Conservation (phyloP, 2,888 invertebrate species). For the Tupiocoris notatus region DNA sequence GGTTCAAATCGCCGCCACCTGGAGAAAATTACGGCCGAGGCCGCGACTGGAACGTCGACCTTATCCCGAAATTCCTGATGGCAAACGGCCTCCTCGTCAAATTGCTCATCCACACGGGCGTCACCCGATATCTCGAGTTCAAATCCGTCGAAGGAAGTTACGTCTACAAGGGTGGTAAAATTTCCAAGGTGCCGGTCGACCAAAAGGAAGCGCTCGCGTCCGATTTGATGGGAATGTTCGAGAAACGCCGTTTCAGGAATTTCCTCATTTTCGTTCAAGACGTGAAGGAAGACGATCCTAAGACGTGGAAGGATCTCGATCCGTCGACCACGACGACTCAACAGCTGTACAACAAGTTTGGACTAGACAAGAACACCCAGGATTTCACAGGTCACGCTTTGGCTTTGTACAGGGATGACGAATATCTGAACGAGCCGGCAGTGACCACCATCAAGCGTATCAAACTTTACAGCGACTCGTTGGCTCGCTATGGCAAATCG, state of each 20-base stretch:
- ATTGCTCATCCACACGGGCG: conserved; percentile 95
- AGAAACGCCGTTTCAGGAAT: conserved; percentile 96
- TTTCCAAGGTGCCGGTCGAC: conserved; percentile 96
- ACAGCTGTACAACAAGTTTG: conserved; percentile 90
- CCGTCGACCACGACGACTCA: conserved; percentile 81
- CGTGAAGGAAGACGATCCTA: conserved; percentile 85
- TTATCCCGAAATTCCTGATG: conserved; percentile 99
- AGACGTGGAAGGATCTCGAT: conserved; percentile 94
- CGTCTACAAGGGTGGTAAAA: conserved; percentile 96
- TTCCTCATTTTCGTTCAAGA: conserved; percentile 95
- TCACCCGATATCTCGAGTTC: conserved; percentile 97
- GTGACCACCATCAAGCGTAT: conserved; percentile 86
- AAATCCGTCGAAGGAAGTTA: conserved; percentile 98
- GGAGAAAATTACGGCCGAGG: conserved; percentile 85
- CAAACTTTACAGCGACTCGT: conserved; percentile 94
- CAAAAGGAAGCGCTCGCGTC: conserved; percentile 96
- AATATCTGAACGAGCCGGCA: conserved; percentile 83
- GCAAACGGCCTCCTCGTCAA: conserved; percentile 96
- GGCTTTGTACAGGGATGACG: conserved; percentile 88
- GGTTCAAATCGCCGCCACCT: conserved; percentile 78
- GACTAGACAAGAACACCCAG: conserved; percentile 93
- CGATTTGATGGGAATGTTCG: conserved; percentile 98
- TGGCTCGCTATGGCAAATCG: conserved; percentile 97
- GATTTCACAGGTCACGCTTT: conserved; percentile 99
- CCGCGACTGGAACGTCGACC: conserved; percentile 99